phyloP scores from a whole-genome alignment of 2,113 vertebrate species.

The Zeus faber region DNA sequence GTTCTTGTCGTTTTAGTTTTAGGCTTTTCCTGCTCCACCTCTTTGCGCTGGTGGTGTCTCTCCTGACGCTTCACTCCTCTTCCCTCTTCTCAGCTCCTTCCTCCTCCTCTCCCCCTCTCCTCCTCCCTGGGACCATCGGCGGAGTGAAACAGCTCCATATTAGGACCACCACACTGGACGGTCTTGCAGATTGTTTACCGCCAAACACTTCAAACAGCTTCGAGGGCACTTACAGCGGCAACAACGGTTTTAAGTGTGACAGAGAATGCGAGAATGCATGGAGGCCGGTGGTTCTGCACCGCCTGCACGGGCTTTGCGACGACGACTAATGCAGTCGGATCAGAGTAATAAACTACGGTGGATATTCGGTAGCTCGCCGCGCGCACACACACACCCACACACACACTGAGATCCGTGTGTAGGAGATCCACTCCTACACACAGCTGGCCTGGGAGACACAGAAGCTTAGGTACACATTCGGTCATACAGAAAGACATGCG shows the following conservation, averaged over 20 bases:
- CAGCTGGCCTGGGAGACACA: too few relatives aligned
- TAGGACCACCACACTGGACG: conserved; percentile 39
- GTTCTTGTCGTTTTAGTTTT: neutral
- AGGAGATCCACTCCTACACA: too few relatives aligned
- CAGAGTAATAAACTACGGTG: too few relatives aligned
- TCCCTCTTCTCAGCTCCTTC: neutral
- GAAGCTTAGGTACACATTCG: too few relatives aligned
- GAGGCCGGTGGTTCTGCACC: too few relatives aligned
- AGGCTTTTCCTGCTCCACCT: neutral
- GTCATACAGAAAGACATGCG: neutral
- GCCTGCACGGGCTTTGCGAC: neutral
- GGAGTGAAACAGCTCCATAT: conserved; percentile 57
- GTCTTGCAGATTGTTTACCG: conserved; percentile 48
- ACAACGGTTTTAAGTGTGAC: conserved; percentile 18
- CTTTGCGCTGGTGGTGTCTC: too few relatives aligned
- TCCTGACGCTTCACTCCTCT: too few relatives aligned
- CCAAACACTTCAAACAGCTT: conserved; percentile 39
- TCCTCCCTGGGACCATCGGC: conserved; percentile 17
- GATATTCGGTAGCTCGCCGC: too few relatives aligned
- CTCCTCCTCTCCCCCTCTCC: neutral
- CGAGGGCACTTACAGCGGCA: conserved; percentile 31
- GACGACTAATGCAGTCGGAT: too few relatives aligned
- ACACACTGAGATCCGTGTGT: too few relatives aligned
- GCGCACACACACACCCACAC: neutral
- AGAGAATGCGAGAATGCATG: neutral